Evolutionary conservation across 2,113 vertebrate genomes (phyloP).

Genomic region (Taxidea taxus): DNA sequence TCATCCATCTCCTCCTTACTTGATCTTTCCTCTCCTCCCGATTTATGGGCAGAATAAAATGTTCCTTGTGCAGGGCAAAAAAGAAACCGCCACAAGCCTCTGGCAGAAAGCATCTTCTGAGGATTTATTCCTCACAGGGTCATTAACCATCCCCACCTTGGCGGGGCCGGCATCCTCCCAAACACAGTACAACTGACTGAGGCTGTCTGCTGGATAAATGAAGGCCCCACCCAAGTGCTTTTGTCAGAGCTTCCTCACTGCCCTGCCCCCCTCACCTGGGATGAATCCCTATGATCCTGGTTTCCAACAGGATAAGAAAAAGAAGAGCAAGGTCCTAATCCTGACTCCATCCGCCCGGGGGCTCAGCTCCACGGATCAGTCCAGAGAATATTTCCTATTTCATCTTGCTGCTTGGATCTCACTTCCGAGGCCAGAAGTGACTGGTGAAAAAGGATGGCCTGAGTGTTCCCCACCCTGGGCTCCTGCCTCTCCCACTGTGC

Average conservation of each 20-base stretch:
- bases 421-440: background rate
- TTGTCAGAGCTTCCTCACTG: background rate
- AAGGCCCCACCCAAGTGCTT: background rate
- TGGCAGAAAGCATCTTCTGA: constrained; percentile 28
- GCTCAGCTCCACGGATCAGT: background rate
- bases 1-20: background rate
- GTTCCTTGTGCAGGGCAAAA: constrained; percentile 22
- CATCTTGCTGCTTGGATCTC: background rate
- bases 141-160: constrained; percentile 37
- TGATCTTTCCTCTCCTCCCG: background rate
- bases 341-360: background rate
- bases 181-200: constrained; percentile 17
- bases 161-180: constrained; percentile 31
- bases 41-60: constrained; percentile 18
- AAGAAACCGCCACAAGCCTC: background rate
- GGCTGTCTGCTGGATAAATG: background rate
- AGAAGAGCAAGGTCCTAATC: background rate
- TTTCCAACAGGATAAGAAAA: background rate
- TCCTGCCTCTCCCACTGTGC: no score
- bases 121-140: background rate
- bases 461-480: background rate
- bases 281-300: background rate
- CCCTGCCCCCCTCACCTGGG: background rate
- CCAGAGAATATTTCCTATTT: background rate
- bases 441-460: background rate